Percentiles rank a stretch among this genome's conserved stretches.
Evolutionary conservation across 2,797 vertebrate genomes (phyloP).

Genomic region (Chaetophractus vellerosus): DNA sequence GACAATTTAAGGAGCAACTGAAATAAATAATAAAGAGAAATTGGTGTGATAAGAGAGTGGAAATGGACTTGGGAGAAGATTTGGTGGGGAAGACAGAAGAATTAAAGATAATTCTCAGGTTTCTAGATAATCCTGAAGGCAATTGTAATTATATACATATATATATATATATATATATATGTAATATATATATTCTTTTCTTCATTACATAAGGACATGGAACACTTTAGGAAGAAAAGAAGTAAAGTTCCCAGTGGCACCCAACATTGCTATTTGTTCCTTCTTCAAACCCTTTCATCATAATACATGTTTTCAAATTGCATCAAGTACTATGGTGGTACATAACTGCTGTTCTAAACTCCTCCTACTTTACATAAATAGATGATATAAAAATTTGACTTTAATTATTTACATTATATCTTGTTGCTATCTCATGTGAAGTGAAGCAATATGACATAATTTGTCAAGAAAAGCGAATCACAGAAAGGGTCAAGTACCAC

Average conservation of each 20-base stretch:
- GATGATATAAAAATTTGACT: not conserved
- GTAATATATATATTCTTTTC: not conserved
- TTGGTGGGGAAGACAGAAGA: not conserved
- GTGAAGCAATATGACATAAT: conserved; percentile 73
- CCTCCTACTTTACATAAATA: conserved; percentile 56
- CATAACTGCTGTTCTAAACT: not conserved
- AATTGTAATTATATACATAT: not conserved
- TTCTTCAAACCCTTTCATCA: conserved; percentile 34
- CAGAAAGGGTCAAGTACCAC: conserved; percentile 71
- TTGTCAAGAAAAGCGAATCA: conserved; percentile 69
- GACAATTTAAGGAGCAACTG: not conserved
- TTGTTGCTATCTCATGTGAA: conserved; percentile 52
- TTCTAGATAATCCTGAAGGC: not conserved
- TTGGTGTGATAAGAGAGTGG: not conserved
- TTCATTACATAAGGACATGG: not conserved
- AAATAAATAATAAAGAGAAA: conserved; percentile 1
- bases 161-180: too few relatives aligned
- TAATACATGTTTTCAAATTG: conserved; percentile 54
- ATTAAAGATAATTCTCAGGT: not conserved
- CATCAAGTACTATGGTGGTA: not conserved
- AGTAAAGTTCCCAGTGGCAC: not conserved
- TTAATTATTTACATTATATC: conserved; percentile 71
- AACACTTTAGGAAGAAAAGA: conserved; percentile 3
- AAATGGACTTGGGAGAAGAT: not conserved
- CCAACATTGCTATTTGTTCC: not conserved